Percentiles rank a stretch among this genome's conserved stretches.
Conservation (phyloP, 1,140 invertebrate genomes). For the Scaptomyza graminum region DNA sequence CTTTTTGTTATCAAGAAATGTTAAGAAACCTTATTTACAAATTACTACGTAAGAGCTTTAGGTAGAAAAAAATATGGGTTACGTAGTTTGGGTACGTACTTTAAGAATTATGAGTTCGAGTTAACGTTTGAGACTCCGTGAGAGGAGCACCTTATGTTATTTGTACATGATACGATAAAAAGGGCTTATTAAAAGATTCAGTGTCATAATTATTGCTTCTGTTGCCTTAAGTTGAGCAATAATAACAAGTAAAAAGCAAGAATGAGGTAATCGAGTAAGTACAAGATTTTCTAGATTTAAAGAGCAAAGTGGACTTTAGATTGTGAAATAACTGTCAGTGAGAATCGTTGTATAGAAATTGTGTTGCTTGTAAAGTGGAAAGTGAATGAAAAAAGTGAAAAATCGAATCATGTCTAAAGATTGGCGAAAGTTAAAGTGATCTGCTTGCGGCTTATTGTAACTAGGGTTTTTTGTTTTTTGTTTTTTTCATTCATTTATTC, state of each 20-base stretch:
- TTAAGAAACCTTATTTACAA: no score
- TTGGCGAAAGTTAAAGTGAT: slow-evolving; percentile 21
- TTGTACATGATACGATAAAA: slow-evolving; percentile 15
- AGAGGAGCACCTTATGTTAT: slow-evolving; percentile 11
- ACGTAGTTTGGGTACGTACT: no score
- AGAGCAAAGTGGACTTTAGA: neutral
- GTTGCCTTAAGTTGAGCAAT: slow-evolving; percentile 19
- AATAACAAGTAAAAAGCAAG: slow-evolving; percentile 33
- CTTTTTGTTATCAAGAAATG: no score
- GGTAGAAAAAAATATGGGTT: no score
- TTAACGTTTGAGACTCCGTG: slow-evolving; percentile 23
- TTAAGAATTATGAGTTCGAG: neutral
- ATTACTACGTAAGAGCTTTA: no score
- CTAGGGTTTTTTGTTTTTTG: slow-evolving; percentile 34
- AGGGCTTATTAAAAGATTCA: slow-evolving; percentile 33
- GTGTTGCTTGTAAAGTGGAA: slow-evolving; percentile 11
- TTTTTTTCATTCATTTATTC: slow-evolving; percentile 10
- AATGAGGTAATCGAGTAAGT: neutral
- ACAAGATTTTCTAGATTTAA: slow-evolving; percentile 3
- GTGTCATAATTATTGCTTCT: slow-evolving; percentile 40
- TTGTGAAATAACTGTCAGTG: slow-evolving; percentile 4
- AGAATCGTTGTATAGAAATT: slow-evolving; percentile 14
- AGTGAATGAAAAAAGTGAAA: neutral
- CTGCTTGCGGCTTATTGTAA: slow-evolving; percentile 50
- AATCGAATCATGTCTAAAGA: slow-evolving; percentile 5